Percentiles rank a stretch among this genome's conserved stretches.
These are phyloP conservation scores for Ceyx cyanopectus DNA, from an alignment of 2,113 vertebrate species.

Conservation along the genomic window DNA sequence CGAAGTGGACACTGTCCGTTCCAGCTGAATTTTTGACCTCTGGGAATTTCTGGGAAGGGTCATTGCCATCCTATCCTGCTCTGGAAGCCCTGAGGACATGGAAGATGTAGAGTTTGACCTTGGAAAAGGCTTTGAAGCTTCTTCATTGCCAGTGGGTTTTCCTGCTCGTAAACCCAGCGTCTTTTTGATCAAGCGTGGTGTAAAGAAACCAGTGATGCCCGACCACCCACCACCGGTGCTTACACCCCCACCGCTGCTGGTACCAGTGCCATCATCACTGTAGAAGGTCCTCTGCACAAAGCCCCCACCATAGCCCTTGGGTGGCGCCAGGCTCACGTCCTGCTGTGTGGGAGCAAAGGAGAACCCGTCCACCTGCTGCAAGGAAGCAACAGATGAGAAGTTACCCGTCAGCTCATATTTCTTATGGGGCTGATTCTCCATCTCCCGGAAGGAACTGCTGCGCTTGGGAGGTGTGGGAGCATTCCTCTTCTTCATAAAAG, in stretches of 20 bases:
- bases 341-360: slow-evolving; percentile 87
- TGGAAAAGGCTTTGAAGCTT: slow-evolving; percentile 91
- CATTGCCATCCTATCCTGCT: slow-evolving; percentile 96
- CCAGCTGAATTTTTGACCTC: slow-evolving; percentile 90
- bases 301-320: slow-evolving; percentile 91
- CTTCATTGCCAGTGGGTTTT: slow-evolving; percentile 87
- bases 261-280: slow-evolving; percentile 73
- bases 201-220: slow-evolving; percentile 96
- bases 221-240: slow-evolving; percentile 90
- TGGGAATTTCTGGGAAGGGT: slow-evolving; percentile 96
- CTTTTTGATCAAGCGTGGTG: slow-evolving; percentile 98
- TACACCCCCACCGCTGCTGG: slow-evolving; percentile 78
- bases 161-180: slow-evolving; percentile 93
- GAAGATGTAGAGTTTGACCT: slow-evolving; percentile 99
- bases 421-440: slow-evolving; percentile 97
- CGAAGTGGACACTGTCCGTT: slow-evolving; percentile 90
- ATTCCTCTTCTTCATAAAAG: slow-evolving; percentile 97
- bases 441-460: slow-evolving; percentile 96
- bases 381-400: slow-evolving; percentile 81
- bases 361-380: slow-evolving; percentile 89
- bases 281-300: slow-evolving; percentile 89
- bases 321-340: slow-evolving; percentile 83
- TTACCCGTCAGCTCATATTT: slow-evolving; percentile 93
- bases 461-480: slow-evolving; percentile 94
- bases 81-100: slow-evolving; percentile 95